These are phyloP conservation scores for Calliphora vomitoria DNA, from an alignment of 2,888 invertebrate species.

Conservation along the genomic window DNA sequence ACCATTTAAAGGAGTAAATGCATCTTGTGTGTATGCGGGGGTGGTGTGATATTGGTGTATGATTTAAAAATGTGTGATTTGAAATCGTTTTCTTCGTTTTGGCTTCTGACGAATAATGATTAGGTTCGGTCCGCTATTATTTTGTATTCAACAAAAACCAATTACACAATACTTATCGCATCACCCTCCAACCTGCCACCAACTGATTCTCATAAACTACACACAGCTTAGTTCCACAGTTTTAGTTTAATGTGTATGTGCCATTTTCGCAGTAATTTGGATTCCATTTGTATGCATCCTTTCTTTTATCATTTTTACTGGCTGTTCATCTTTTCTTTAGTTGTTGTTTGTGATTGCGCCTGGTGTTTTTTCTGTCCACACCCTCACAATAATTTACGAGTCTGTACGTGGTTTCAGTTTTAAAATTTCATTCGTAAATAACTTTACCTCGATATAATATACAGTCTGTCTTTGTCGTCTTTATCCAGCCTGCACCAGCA, in stretches of 20 bases:
- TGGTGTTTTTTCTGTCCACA: constrained; percentile 66
- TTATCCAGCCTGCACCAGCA: constrained; percentile 9
- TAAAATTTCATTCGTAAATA: constrained; percentile 36
- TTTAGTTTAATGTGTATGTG: constrained; percentile 31
- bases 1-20: constrained; percentile 52
- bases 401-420: constrained; percentile 50
- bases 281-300: constrained; percentile 32
- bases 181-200: neutral
- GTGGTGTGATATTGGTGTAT: neutral
- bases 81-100: neutral
- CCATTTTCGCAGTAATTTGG: constrained; percentile 35
- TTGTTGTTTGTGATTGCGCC: constrained; percentile 23
- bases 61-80: neutral
- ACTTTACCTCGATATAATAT: constrained; percentile 38
- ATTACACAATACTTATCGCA: neutral
- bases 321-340: neutral
- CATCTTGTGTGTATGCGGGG: constrained; percentile 26
- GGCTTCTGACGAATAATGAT: neutral
- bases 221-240: neutral
- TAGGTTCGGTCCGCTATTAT: too few relatives aligned
- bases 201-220: constrained; percentile 17
- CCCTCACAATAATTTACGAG: constrained; percentile 66
- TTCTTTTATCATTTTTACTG: neutral
- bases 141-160: too few relatives aligned
- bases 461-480: constrained; percentile 1